A percentile compares a stretch with the other conserved stretches of the same genome.
These are phyloP conservation scores for Phorcus lineatus DNA, from an alignment of 2,888 invertebrate species.

Conservation along the genomic window DNA sequence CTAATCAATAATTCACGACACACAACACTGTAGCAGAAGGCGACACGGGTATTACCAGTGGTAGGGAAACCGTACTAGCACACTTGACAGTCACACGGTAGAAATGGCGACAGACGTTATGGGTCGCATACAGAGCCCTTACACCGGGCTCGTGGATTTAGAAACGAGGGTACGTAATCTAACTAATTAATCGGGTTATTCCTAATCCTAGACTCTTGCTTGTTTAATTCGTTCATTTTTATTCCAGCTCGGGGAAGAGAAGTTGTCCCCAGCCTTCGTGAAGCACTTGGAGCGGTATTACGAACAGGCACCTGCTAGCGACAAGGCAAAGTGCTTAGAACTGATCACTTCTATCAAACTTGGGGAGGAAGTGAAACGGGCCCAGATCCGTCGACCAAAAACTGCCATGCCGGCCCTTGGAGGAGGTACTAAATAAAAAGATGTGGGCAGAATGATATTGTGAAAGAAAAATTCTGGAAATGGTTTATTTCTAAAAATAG, in stretches of 20 bases:
- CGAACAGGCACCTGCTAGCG: slow-evolving; percentile 60
- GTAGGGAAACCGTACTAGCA: neutral
- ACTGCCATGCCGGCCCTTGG: slow-evolving; percentile 63
- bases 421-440: slow-evolving; percentile 49
- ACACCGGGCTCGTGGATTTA: slow-evolving; percentile 38
- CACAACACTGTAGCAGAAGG: neutral
- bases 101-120: slow-evolving; percentile 24
- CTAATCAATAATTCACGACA: neutral
- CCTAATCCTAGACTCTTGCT: neutral
- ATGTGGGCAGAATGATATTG: too few species aligned
- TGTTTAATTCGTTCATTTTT: slow-evolving; percentile 16
- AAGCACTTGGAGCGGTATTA: slow-evolving; percentile 66
- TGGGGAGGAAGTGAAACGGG: slow-evolving; percentile 41
- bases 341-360: slow-evolving; percentile 60
- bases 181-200: slow-evolving; percentile 2
- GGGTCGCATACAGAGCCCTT: neutral
- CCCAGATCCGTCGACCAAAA: slow-evolving; percentile 49
- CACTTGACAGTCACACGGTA: neutral
- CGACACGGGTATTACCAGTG: neutral
- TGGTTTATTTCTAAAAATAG: neutral
- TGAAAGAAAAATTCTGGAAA: neutral
- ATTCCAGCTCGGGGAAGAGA: slow-evolving; percentile 65
- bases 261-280: slow-evolving; percentile 59
- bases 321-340: slow-evolving; percentile 67
- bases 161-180: slow-evolving; percentile 53